phyloP scores from a whole-genome alignment of 2,888 invertebrate genomes.

The Hemistola chrysoprasaria region DNA sequence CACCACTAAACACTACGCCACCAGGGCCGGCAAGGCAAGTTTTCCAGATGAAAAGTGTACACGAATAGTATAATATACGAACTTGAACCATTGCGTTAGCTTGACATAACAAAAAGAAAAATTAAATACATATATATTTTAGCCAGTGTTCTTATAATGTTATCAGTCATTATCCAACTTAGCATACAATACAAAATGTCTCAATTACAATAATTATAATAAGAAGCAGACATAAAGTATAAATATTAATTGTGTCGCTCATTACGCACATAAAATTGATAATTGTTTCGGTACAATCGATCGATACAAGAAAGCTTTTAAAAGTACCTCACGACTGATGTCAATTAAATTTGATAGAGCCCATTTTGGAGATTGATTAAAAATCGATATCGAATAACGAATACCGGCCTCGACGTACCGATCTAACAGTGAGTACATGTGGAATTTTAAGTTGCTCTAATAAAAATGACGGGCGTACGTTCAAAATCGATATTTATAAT shows the following conservation, averaged over 20 bases:
- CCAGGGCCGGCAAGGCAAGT: no score
- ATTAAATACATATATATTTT: no score
- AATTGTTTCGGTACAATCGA: slow-evolving; percentile 35
- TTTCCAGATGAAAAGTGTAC: no score
- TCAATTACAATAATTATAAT: slow-evolving; percentile 17
- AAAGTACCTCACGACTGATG: slow-evolving; percentile 57
- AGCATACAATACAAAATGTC: slow-evolving; percentile 6
- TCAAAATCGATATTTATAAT: slow-evolving; percentile 42
- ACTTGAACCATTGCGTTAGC: no score
- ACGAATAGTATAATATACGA: no score
- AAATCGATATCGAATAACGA: slow-evolving; percentile 62
- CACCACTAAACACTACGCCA: no score
- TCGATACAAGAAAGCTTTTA: slow-evolving; percentile 47
- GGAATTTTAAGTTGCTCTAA: slow-evolving; percentile 51
- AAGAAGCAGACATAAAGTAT: slow-evolving; percentile 12
- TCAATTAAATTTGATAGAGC: slow-evolving; percentile 73
- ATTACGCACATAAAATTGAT: slow-evolving; percentile 26
- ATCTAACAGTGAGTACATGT: slow-evolving; percentile 32
- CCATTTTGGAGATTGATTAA: slow-evolving; percentile 69
- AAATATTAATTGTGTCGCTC: slow-evolving; percentile 11
- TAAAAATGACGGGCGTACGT: slow-evolving; percentile 37
- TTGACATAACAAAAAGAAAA: no score
- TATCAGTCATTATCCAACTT: no score
- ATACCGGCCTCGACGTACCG: slow-evolving; percentile 27
- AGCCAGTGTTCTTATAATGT: no score